phyloP scores from a whole-genome alignment of 2,113 vertebrate genomes.

The Apteryx mantelli region DNA sequence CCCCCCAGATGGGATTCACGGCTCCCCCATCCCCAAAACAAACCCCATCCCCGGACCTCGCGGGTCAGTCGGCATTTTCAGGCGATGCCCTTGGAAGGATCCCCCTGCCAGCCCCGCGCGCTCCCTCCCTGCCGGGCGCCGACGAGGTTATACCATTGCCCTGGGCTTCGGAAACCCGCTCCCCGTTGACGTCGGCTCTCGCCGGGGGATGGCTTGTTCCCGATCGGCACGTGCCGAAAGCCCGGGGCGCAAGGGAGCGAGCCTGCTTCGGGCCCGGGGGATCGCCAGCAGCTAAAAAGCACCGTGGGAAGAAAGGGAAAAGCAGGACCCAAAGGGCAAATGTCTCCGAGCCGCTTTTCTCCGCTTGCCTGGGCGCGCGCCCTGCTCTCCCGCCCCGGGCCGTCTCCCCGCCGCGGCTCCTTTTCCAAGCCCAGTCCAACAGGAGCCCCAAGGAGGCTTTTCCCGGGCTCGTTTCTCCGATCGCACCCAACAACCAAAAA shows the following conservation, averaged over 20 bases:
- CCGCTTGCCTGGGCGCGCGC: no score
- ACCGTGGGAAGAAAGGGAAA: constrained; percentile 1
- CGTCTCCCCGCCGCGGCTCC: accelerated
- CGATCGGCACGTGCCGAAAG: neutral
- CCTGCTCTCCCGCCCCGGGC: neutral
- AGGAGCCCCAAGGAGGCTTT: neutral
- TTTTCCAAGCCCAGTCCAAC: neutral
- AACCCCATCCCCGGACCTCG: accelerated
- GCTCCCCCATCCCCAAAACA: accelerated
- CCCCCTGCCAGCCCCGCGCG: accelerated
- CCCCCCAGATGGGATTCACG: accelerated
- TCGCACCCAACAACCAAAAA: neutral
- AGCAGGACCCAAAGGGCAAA: neutral
- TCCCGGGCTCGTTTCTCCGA: accelerated
- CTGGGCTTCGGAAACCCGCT: neutral
- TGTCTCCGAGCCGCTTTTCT: neutral
- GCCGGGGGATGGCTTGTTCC: neutral
- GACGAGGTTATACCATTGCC: neutral
- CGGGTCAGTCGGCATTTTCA: neutral
- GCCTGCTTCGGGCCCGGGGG: neutral
- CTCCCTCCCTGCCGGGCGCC: neutral
- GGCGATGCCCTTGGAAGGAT: neutral
- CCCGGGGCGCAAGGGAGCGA: neutral
- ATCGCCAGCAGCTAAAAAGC: neutral
- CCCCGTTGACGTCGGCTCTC: neutral